Percentiles rank a stretch among this genome's conserved stretches.
Evolutionary conservation across 2,797 vertebrate genomes (phyloP).

Genomic region (Clamator glandarius): DNA sequence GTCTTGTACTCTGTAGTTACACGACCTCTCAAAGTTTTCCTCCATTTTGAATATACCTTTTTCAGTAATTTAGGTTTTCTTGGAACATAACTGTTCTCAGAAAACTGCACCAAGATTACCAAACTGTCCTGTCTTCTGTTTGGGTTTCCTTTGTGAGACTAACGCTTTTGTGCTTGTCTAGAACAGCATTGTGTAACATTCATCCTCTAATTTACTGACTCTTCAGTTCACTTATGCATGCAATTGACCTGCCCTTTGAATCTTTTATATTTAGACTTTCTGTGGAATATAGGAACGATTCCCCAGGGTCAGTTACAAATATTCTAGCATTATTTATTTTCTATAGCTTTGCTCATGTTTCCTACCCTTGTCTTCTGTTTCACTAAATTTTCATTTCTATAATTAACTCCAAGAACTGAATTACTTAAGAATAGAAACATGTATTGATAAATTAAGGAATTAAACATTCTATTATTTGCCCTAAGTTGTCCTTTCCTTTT

Average conservation of each 20-base stretch:
- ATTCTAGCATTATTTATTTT: neutral
- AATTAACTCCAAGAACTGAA: neutral
- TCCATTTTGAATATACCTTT: neutral
- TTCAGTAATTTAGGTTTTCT: neutral
- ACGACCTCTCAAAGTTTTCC: neutral
- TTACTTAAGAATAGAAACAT: neutral
- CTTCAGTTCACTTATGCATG: neutral
- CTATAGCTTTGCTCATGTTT: neutral
- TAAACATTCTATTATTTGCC: neutral
- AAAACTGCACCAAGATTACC: neutral
- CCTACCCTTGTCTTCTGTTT: neutral
- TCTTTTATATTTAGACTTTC: neutral
- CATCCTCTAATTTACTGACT: neutral
- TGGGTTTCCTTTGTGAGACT: neutral
- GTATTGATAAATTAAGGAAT: neutral
- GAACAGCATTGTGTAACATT: neutral
- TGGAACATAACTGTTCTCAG: neutral
- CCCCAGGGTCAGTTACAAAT: neutral
- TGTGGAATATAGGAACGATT: accelerated
- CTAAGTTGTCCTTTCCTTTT: neutral
- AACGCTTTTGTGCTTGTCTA: neutral
- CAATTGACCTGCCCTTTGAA: neutral
- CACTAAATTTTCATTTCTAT: neutral
- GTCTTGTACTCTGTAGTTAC: neutral
- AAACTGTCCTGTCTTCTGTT: neutral